These are phyloP conservation scores for Epinotia bilunana DNA, from an alignment of 2,888 invertebrate genomes.

Conservation along the genomic window DNA sequence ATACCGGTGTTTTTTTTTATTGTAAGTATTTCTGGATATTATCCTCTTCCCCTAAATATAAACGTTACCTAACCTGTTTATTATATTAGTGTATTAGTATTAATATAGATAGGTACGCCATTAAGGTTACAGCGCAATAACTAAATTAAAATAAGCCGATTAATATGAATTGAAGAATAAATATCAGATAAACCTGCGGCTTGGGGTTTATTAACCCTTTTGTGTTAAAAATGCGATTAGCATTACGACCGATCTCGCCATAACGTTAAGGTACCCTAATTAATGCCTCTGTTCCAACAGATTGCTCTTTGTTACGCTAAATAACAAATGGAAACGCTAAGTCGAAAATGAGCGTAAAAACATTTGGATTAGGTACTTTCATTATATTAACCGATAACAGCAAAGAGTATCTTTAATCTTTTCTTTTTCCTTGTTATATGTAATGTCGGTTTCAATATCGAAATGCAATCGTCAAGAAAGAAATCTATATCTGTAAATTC, in stretches of 20 bases:
- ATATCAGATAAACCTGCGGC: slow-evolving; percentile 35
- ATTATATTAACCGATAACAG: too few relatives aligned
- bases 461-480: too few relatives aligned
- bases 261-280: slow-evolving; percentile 30
- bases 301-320: slow-evolving; percentile 34
- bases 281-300: slow-evolving; percentile 23
- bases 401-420: too few relatives aligned
- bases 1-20: too few relatives aligned
- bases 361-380: too few relatives aligned
- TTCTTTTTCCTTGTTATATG: too few relatives aligned
- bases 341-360: neutral
- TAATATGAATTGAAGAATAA: slow-evolving; percentile 13
- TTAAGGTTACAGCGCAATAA: neutral
- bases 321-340: slow-evolving; percentile 23
- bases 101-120: too few relatives aligned
- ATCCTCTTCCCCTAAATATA: too few relatives aligned
- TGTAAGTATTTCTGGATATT: too few relatives aligned
- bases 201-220: slow-evolving; percentile 35
- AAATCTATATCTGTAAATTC: too few relatives aligned
- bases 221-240: slow-evolving; percentile 41
- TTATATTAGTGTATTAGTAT: too few relatives aligned
- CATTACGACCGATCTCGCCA: slow-evolving; percentile 40
- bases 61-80: too few relatives aligned
- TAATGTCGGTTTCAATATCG: neutral
- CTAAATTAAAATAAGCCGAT: neutral